Evolutionary conservation across 2,113 vertebrate genomes (phyloP), one percentile per base, ranked within the genome.

Genomic region (Rynchops niger): DNA sequence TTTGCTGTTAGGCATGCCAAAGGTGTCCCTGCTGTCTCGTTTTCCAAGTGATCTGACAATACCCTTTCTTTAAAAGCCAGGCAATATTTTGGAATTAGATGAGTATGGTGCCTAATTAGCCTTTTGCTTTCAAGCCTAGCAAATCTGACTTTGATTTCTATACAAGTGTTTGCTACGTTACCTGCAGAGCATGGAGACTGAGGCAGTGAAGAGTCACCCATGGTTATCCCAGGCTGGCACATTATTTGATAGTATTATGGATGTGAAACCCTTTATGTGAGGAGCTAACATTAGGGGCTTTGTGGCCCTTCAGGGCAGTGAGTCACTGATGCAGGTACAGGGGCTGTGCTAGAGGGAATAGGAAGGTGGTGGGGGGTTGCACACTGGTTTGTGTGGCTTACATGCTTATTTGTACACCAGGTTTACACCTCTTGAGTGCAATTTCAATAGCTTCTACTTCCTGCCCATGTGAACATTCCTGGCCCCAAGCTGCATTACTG

Each of bases 361-460:
- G 53, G 38, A 73, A 71, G 13, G 12, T 40, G 38, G 15, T 8
- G 1, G 4, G 27, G 30, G 38, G 10, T 43, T 74, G 66, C 30
- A 26, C 0, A 0, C 11, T 52, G 40, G 19, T 66, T 86, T 5
- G 1, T n/a, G 36, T 30, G 25, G 49, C 40, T 59, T 2, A 0
- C 1, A 4, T 49, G 55, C 32, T 36, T 70, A 4, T 58, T 50
- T 84, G 47, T 90, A 43, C 30, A 77, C 29, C 43, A 38, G n/a
- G n/a, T 72, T 88, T 80, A 36, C 43, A 36, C 10, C 36, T 84
- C 23, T 40, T 36, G 22, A 38, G 16, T 77, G 40, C 19, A 20
- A 7, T 40, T 67, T 89, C 52, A 67, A 2, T 55, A 47, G 6
- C 72, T 50, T 86, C 36, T 61, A 2, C 91, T 86, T 88, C 15